These are phyloP conservation scores for Austrofundulus limnaeus DNA, from an alignment of 2,113 vertebrate species.

Conservation along the genomic window DNA sequence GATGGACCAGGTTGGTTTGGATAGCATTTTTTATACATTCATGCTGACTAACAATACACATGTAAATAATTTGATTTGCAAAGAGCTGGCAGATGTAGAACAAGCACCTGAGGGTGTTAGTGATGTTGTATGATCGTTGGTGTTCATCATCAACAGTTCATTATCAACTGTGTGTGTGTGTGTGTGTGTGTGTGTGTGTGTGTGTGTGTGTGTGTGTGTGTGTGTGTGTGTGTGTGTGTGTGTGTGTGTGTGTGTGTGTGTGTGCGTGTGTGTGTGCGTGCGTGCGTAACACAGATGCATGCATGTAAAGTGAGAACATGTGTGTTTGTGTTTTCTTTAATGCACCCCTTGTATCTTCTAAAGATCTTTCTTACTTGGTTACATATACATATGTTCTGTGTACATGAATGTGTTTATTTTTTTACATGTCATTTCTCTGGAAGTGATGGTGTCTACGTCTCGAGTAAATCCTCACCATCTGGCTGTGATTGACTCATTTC, in stretches of 20 bases:
- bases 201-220: neutral
- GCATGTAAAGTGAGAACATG: slow-evolving; percentile 40
- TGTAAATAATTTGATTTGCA: too few relatives aligned
- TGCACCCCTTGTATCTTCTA: slow-evolving; percentile 7
- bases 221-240: neutral
- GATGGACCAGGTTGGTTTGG: too few relatives aligned
- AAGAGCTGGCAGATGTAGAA: too few relatives aligned
- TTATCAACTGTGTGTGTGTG: too few relatives aligned
- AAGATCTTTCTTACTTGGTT: too few relatives aligned
- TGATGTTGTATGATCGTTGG: too few relatives aligned
- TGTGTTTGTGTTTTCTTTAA: slow-evolving; percentile 17
- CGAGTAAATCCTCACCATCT: slow-evolving; percentile 70
- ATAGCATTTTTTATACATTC: too few relatives aligned
- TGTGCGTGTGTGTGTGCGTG: slow-evolving; percentile 31
- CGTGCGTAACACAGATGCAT: slow-evolving; percentile 21
- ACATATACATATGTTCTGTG: slow-evolving; percentile 32
- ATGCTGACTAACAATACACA: too few relatives aligned
- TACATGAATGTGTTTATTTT: slow-evolving; percentile 21
- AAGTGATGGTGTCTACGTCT: slow-evolving; percentile 57
- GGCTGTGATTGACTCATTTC: slow-evolving; percentile 70
- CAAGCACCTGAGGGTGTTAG: too few relatives aligned
- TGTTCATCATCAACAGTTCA: too few relatives aligned
- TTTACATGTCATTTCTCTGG: slow-evolving; percentile 29
- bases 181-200: too few relatives aligned
- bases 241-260: neutral